phyloP scores from a whole-genome alignment of 2,888 invertebrate species.

The Priocnemis perturbator region DNA sequence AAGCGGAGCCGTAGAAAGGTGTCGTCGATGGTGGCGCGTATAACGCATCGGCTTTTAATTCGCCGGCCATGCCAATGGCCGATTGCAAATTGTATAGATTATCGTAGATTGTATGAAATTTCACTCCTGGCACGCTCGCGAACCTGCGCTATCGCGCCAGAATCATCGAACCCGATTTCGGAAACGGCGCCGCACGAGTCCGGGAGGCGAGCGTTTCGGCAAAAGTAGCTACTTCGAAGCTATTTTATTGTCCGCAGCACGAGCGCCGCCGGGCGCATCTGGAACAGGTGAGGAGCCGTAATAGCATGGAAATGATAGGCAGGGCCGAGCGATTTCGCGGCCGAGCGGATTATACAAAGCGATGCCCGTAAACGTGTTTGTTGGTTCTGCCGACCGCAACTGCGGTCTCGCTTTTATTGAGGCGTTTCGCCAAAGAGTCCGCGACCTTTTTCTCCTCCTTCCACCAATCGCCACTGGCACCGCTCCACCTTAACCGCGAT shows the following conservation, averaged over 20 bases:
- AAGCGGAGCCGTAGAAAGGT: neutral
- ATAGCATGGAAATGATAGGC: constrained; percentile 63
- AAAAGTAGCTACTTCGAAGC: constrained; percentile 15
- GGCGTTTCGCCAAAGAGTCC: constrained; percentile 31
- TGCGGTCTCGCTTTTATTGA: constrained; percentile 50
- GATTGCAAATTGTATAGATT: too few species aligned
- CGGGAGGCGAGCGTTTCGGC: constrained; percentile 10
- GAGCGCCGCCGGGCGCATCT: constrained; percentile 12
- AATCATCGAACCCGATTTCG: neutral
- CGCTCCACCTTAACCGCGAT: too few species aligned
- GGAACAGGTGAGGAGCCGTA: constrained; percentile 54
- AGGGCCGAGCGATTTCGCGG: constrained; percentile 42
- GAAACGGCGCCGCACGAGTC: constrained; percentile 12
- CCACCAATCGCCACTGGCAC: too few species aligned
- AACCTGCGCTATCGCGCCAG: too few species aligned
- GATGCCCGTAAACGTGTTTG: constrained; percentile 48
- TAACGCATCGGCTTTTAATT: too few species aligned
- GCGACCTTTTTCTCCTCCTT: constrained; percentile 10
- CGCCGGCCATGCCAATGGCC: too few species aligned
- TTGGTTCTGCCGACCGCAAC: constrained; percentile 56
- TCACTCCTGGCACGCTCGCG: too few species aligned
- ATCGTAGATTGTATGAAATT: too few species aligned
- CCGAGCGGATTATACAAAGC: constrained; percentile 43
- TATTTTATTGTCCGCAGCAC: constrained; percentile 33
- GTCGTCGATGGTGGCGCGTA: too few species aligned